phyloP scores from a whole-genome alignment of 2,888 invertebrate species.

The Scelioninae gen. 2 region DNA sequence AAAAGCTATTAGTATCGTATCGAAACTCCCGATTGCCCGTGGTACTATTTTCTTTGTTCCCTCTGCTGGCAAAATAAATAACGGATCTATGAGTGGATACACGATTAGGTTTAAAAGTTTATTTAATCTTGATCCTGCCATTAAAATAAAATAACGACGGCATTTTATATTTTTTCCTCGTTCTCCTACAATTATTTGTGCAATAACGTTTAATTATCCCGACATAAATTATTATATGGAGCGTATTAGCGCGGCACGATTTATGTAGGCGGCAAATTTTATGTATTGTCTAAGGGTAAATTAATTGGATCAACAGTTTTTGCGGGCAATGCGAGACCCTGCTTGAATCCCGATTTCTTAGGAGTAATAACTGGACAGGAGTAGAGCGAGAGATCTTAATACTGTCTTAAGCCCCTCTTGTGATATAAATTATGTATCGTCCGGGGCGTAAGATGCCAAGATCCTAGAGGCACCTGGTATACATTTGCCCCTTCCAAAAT shows the following conservation, averaged over 20 bases:
- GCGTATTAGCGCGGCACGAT: conserved; percentile 39
- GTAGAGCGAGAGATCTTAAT: conserved; percentile 72
- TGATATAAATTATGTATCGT: conserved; percentile 76
- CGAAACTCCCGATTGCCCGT: conserved; percentile 9
- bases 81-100: too few relatives aligned
- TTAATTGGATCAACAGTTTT: conserved; percentile 60
- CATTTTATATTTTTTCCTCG: conserved; percentile 7
- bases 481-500: conserved; percentile 63
- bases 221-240: conserved; percentile 32
- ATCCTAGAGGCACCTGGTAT: conserved; percentile 75
- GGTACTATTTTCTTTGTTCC: background rate
- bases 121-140: background rate
- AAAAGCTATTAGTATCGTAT: conserved; percentile 65
- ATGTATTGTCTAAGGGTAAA: conserved; percentile 48
- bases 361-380: conserved; percentile 63
- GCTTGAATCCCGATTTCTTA: conserved; percentile 61
- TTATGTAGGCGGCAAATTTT: conserved; percentile 42
- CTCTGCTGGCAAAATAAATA: background rate
- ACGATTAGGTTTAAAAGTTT: background rate
- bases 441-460: conserved; percentile 74
- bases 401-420: conserved; percentile 74
- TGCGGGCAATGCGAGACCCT: conserved; percentile 43
- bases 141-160: background rate
- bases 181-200: conserved; percentile 24
- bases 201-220: conserved; percentile 34